Evolutionary conservation across 2,888 invertebrate species (phyloP).

Genomic region (Andrena chrysosceles): DNA sequence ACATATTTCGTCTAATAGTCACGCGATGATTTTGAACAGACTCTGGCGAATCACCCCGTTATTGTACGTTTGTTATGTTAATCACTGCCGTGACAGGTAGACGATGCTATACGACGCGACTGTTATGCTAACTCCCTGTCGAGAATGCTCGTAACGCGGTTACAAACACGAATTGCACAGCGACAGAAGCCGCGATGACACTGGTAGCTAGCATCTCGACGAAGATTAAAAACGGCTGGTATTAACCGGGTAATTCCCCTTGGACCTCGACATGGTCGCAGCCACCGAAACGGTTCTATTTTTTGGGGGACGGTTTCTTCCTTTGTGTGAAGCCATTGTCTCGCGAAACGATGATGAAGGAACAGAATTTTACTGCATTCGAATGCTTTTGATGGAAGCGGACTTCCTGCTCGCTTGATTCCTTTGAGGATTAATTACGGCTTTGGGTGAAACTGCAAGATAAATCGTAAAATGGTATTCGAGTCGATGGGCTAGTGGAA

Average conservation of each 20-base stretch:
- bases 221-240: conserved; percentile 9
- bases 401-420: too few relatives aligned
- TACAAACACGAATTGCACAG: conserved; percentile 31
- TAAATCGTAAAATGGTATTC: too few relatives aligned
- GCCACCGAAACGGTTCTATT: not conserved
- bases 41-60: conserved; percentile 46
- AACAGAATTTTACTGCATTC: not conserved
- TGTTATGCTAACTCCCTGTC: conserved; percentile 67
- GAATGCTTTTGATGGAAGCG: not conserved
- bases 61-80: conserved; percentile 79
- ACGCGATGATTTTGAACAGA: not conserved
- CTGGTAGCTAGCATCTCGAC: not conserved
- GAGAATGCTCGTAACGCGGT: conserved; percentile 63
- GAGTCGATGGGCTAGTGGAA: too few relatives aligned
- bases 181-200: conserved; percentile 1
- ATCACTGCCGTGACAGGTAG: conserved; percentile 69
- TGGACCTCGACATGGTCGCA: not conserved
- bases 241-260: not conserved
- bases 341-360: not conserved
- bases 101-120: conserved; percentile 49
- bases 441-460: too few relatives aligned
- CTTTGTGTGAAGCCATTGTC: not conserved
- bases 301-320: not conserved
- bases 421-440: too few relatives aligned
- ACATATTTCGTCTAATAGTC: not conserved